These are phyloP conservation scores for Nomada hirtipes DNA, from an alignment of 2,888 invertebrate genomes.

Conservation along the genomic window DNA sequence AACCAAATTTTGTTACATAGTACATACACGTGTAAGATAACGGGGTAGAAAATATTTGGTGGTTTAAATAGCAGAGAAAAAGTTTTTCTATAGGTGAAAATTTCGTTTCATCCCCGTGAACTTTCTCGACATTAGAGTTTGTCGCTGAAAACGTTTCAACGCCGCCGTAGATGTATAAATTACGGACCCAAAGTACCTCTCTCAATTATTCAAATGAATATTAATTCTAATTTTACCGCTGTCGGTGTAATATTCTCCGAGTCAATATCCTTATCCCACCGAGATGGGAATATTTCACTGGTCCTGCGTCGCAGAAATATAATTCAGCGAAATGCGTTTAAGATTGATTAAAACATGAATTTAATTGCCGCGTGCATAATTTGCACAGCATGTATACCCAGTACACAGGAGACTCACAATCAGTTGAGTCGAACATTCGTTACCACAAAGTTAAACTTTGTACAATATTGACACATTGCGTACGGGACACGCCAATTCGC, in stretches of 20 bases:
- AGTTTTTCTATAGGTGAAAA: not conserved
- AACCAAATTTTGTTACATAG: too few species aligned
- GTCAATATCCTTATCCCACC: not conserved
- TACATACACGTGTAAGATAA: not conserved
- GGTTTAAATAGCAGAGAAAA: not conserved
- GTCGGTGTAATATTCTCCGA: not conserved
- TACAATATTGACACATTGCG: too few species aligned
- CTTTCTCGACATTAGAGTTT: not conserved
- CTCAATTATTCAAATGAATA: constrained; percentile 14
- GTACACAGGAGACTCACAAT: too few species aligned
- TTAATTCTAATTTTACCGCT: constrained; percentile 20
- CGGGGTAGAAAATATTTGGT: not conserved
- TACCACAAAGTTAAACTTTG: too few species aligned
- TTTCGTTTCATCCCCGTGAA: too few species aligned
- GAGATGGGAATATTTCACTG: not conserved
- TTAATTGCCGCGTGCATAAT: not conserved
- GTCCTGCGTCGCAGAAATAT: not conserved
- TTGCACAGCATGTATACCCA: not conserved
- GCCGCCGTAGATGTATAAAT: not conserved
- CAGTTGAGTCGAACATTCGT: too few species aligned
- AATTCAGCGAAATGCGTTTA: not conserved
- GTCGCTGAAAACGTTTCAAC: constrained; percentile 1
- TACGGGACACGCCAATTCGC: too few species aligned
- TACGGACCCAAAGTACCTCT: not conserved
- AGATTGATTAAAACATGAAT: not conserved